Evolutionary conservation across 2,888 invertebrate species (phyloP).

Genomic region (Megaustenia siamemsis): DNA sequence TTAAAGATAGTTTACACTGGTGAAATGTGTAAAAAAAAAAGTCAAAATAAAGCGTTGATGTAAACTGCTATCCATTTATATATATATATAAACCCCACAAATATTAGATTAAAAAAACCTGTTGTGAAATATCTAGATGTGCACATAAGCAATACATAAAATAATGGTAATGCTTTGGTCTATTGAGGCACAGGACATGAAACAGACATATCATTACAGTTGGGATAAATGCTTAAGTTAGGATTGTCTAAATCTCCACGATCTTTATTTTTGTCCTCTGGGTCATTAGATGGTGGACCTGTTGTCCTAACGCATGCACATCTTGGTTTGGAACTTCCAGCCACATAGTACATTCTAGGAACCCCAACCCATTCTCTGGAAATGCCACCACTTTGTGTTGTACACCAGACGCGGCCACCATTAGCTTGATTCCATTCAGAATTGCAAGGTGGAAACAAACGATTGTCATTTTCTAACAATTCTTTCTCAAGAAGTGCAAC

Average conservation of each 20-base stretch:
- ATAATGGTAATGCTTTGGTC: not conserved
- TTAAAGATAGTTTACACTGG: too few species aligned
- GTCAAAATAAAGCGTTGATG: not conserved
- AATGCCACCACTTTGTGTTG: slow-evolving; percentile 92
- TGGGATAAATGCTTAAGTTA: slow-evolving; percentile 52
- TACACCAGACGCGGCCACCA: slow-evolving; percentile 89
- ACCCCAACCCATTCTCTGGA: slow-evolving; percentile 92
- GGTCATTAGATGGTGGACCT: slow-evolving; percentile 75
- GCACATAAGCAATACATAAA: not conserved
- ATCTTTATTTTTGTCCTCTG: slow-evolving; percentile 61
- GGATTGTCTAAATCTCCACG: slow-evolving; percentile 58
- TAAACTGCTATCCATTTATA: too few species aligned
- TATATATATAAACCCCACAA: not conserved
- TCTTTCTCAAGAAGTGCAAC: slow-evolving; percentile 83
- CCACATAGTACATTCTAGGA: slow-evolving; percentile 89
- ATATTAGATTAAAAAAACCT: not conserved
- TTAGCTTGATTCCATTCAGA: slow-evolving; percentile 87
- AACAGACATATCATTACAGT: slow-evolving; percentile 47
- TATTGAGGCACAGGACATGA: slow-evolving; percentile 57
- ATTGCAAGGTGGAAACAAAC: slow-evolving; percentile 94
- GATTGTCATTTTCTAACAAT: slow-evolving; percentile 83
- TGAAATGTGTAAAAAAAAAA: not conserved
- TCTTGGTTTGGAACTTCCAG: slow-evolving; percentile 83
- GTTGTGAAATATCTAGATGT: not conserved
- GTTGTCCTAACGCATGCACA: slow-evolving; percentile 89